Percentiles rank a stretch among this genome's conserved stretches.
Evolutionary conservation across 1,140 invertebrate species (phyloP).

Genomic region (Zaprionus nigranus): DNA sequence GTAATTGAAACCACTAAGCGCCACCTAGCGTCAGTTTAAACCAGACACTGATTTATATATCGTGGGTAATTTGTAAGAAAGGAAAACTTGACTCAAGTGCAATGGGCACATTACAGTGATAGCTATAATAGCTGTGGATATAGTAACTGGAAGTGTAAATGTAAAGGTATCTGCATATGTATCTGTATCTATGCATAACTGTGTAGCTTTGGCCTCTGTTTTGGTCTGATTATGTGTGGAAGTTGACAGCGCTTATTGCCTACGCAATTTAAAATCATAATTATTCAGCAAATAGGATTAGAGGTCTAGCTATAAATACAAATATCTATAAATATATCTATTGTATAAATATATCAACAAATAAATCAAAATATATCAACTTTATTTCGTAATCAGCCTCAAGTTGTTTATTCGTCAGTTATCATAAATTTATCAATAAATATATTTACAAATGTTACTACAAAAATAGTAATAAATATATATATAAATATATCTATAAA

Average conservation of each 20-base stretch:
- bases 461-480: too few species aligned
- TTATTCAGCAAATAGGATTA: neutral
- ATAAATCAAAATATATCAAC: neutral
- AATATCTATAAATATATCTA: neutral
- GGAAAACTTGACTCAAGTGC: neutral
- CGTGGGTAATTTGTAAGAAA: neutral
- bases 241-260: slow-evolving; percentile 21
- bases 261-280: too few species aligned
- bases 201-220: neutral
- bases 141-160: too few species aligned
- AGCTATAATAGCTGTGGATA: too few species aligned
- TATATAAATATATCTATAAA: too few species aligned
- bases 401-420: too few species aligned
- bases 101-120: neutral
- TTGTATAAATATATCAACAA: neutral
- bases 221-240: neutral
- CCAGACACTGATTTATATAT: slow-evolving; percentile 32
- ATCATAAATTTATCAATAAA: neutral
- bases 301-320: neutral
- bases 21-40: slow-evolving; percentile 46
- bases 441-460: too few species aligned
- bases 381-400: too few species aligned
- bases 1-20: slow-evolving; percentile 63
- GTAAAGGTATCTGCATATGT: too few species aligned
- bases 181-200: too few species aligned